phyloP scores from a whole-genome alignment of 2,888 invertebrate species.

The Tricholauxania praeusta region DNA sequence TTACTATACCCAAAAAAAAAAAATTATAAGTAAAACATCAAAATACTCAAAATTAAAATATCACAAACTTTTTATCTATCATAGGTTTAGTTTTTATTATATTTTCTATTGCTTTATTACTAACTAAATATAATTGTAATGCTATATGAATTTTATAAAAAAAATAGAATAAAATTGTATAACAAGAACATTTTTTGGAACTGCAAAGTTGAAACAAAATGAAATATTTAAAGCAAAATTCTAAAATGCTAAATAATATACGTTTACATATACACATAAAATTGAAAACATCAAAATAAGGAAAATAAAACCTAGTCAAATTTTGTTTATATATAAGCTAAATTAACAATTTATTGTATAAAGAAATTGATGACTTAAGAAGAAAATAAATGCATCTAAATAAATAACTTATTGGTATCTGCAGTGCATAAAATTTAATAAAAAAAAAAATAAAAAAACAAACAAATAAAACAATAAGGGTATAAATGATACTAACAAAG shows the following conservation, averaged over 20 bases:
- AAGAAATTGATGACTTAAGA: background rate
- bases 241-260: conserved; percentile 42
- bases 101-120: too few relatives aligned
- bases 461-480: background rate
- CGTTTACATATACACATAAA: background rate
- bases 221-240: conserved; percentile 37
- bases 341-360: conserved; percentile 36
- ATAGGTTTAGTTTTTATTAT: conserved; percentile 28
- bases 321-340: conserved; percentile 57
- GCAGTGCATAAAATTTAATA: background rate
- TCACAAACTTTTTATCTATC: conserved; percentile 55
- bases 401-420: background rate
- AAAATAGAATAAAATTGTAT: too few relatives aligned
- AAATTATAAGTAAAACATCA: conserved; percentile 12
- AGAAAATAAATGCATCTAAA: background rate
- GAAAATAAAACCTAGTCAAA: conserved; percentile 65
- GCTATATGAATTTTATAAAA: background rate
- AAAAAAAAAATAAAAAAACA: background rate
- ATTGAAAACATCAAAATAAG: conserved; percentile 48
- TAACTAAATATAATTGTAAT: too few relatives aligned
- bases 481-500: conserved; percentile 36
- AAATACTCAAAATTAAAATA: conserved; percentile 54
- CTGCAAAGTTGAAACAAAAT: conserved; percentile 39
- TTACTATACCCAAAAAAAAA: conserved; percentile 7
- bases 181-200: conserved; percentile 36